Evolutionary conservation across 2,113 vertebrate species (phyloP).

Genomic region (Osmerus eperlanus): DNA sequence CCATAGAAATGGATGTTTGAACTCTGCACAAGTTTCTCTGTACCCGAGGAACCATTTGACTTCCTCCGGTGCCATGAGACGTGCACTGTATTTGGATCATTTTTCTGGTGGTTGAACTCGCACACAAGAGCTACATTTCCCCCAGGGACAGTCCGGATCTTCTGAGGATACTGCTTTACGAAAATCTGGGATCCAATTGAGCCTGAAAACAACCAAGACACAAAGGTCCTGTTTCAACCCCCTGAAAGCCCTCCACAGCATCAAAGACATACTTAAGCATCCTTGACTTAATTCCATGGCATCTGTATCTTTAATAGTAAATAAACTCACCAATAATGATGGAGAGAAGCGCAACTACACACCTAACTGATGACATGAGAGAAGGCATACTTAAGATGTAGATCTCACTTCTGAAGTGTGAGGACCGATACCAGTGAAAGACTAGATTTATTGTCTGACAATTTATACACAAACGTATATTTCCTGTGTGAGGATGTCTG

Average conservation of each 20-base stretch:
- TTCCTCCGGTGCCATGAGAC: conserved; percentile 15
- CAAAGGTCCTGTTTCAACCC: background rate
- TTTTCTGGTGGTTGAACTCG: conserved; percentile 12
- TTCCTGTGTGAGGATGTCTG: no score
- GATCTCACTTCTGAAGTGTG: no score
- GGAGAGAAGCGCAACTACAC: no score
- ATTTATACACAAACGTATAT: no score
- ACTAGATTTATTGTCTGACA: no score
- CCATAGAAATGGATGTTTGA: conserved; percentile 31
- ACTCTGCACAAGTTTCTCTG: conserved; percentile 21
- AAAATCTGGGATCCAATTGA: conserved; percentile 2
- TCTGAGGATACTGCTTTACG: conserved; percentile 11
- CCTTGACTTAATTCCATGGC: background rate
- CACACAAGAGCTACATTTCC: background rate
- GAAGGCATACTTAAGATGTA: no score
- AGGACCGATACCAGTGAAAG: no score
- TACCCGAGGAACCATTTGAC: conserved; percentile 32
- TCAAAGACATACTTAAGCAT: background rate
- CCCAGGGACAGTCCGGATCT: background rate
- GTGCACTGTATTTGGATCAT: conserved; percentile 6
- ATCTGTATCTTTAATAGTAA: background rate
- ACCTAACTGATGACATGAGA: no score
- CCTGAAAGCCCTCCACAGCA: background rate
- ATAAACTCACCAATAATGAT: background rate
- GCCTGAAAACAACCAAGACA: conserved; percentile 12